Conservation (phyloP, 2,888 invertebrate species). For the Platycnemis pennipes region DNA sequence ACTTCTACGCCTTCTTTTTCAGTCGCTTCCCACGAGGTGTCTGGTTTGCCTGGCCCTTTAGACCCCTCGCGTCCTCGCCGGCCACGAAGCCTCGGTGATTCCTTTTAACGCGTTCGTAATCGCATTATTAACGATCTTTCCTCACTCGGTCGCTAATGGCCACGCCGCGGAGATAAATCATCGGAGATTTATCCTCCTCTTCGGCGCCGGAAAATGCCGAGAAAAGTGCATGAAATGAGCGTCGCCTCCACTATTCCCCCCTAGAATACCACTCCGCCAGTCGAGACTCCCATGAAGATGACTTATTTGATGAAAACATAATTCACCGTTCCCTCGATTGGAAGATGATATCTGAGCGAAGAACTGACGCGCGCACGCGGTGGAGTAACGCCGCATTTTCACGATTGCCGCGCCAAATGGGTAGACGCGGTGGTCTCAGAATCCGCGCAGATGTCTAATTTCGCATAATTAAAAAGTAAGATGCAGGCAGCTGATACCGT, state of each 20-base stretch:
- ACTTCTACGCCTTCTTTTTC: background rate
- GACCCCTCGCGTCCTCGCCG: background rate
- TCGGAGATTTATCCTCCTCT: background rate
- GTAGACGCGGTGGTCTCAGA: background rate
- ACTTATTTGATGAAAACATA: slow-evolving; percentile 39
- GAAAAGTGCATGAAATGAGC: slow-evolving; percentile 12
- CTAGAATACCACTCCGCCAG: background rate
- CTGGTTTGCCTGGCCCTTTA: background rate
- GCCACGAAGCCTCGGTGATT: background rate
- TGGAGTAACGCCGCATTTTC: background rate
- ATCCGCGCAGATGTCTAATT: background rate
- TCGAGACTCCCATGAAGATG: background rate
- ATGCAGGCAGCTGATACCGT: background rate
- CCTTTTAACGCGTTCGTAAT: slow-evolving; percentile 37
- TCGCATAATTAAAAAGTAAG: background rate
- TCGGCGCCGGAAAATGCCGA: background rate
- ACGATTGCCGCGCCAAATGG: background rate
- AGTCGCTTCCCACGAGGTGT: background rate
- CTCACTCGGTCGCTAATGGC: background rate
- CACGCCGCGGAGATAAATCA: background rate
- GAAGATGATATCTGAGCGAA: background rate
- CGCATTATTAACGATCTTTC: slow-evolving; percentile 22
- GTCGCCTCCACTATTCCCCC: background rate
- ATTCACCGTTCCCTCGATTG: slow-evolving; percentile 7
- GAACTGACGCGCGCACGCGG: background rate